Conservation (phyloP, 2,888 invertebrate species). For the Zeuzera pyrina region DNA sequence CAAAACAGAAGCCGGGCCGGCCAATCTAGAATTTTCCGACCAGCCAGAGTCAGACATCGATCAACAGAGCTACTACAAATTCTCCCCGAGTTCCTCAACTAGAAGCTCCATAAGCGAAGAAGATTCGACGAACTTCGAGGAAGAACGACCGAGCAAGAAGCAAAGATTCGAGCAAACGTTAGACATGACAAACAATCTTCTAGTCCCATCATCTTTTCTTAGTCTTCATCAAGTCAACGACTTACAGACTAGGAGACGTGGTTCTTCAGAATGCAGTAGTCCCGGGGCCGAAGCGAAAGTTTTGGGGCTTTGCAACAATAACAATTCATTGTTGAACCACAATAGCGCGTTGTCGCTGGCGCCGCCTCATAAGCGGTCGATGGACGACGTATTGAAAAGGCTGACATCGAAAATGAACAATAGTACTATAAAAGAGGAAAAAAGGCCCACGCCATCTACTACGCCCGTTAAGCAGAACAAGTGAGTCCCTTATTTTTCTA, state of each 20-base stretch:
- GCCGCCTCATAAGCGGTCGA: conserved; percentile 81
- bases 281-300: conserved; percentile 79
- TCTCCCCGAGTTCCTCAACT: conserved; percentile 62
- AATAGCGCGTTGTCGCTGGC: conserved; percentile 66
- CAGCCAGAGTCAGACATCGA: conserved; percentile 58
- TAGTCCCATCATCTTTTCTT: conserved; percentile 67
- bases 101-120: conserved; percentile 72
- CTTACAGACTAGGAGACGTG: conserved; percentile 57
- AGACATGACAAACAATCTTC: conserved; percentile 76
- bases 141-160: conserved; percentile 75
- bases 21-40: conserved; percentile 59
- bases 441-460: conserved; percentile 79
- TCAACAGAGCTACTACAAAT: conserved; percentile 56
- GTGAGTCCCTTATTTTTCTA: conserved; percentile 37
- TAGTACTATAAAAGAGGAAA: conserved; percentile 81
- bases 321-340: conserved; percentile 76
- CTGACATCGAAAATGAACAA: conserved; percentile 89
- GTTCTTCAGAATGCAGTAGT: conserved; percentile 82
- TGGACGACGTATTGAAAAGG: conserved; percentile 93
- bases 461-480: conserved; percentile 75
- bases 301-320: conserved; percentile 76
- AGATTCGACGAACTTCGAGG: conserved; percentile 71
- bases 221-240: conserved; percentile 74
- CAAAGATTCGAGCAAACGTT: conserved; percentile 72
- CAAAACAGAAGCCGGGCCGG: conserved; percentile 65